Percentiles rank a stretch among this genome's conserved stretches.
Evolutionary conservation across 2,888 invertebrate genomes (phyloP).

Genomic region (Caenorhabditis sulstoni): DNA sequence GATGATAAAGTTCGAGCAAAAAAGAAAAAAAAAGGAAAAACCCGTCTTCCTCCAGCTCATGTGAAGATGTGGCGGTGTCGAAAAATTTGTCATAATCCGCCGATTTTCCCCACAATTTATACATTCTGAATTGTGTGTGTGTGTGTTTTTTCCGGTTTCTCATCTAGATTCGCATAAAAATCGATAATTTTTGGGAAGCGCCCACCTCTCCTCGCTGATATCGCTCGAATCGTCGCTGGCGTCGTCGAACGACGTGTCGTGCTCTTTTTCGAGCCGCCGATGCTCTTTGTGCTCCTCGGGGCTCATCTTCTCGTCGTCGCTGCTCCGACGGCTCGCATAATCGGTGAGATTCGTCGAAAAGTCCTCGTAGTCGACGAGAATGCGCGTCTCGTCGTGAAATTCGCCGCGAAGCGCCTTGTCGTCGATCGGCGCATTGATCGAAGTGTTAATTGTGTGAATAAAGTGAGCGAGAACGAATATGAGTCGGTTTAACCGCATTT

Average conservation of each 20-base stretch:
- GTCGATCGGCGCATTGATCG: constrained; percentile 19
- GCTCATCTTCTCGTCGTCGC: constrained; percentile 50
- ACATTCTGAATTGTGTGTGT: constrained; percentile 30
- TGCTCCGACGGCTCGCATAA: constrained; percentile 48
- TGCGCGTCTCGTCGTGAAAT: constrained; percentile 48
- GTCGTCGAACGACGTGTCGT: constrained; percentile 21
- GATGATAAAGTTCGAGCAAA: background rate
- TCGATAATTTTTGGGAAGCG: too few relatives aligned
- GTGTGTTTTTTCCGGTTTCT: background rate
- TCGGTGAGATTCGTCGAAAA: constrained; percentile 50
- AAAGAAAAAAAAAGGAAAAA: constrained; percentile 9
- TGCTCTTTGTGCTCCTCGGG: constrained; percentile 43
- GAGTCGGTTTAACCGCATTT: constrained; percentile 49
- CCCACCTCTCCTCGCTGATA: constrained; percentile 68
- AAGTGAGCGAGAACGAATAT: constrained; percentile 25
- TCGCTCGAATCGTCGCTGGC: constrained; percentile 52
- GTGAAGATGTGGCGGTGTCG: constrained; percentile 45
- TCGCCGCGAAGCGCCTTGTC: constrained; percentile 40
- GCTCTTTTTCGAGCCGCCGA: constrained; percentile 40
- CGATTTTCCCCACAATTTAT: constrained; percentile 52
- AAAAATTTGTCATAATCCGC: constrained; percentile 52
- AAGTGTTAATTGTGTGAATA: background rate
- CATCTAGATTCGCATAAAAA: background rate
- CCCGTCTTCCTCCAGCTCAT: constrained; percentile 43
- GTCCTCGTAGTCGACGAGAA: constrained; percentile 52